Percentiles rank a stretch among this genome's conserved stretches.
These are phyloP conservation scores for Agrotis segetum DNA, from an alignment of 2,888 invertebrate species.

Conservation along the genomic window DNA sequence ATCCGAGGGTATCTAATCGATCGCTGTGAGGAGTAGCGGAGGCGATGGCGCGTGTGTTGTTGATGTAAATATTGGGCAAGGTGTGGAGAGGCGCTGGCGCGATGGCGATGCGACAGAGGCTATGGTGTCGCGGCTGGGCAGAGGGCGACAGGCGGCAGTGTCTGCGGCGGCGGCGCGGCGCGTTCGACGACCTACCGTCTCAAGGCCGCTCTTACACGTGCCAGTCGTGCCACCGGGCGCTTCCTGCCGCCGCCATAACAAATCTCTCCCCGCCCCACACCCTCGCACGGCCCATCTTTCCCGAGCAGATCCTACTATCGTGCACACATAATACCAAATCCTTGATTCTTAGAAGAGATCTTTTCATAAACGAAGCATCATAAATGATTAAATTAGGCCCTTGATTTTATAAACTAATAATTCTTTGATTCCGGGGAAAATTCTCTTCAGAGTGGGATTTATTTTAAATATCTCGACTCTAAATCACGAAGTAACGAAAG, in stretches of 20 bases:
- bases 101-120: slow-evolving; percentile 74
- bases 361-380: slow-evolving; percentile 45
- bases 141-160: slow-evolving; percentile 78
- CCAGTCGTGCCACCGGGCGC: slow-evolving; percentile 86
- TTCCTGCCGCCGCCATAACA: slow-evolving; percentile 89
- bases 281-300: slow-evolving; percentile 68
- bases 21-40: slow-evolving; percentile 24
- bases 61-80: slow-evolving; percentile 64
- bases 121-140: slow-evolving; percentile 75
- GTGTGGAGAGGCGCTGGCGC: slow-evolving; percentile 63
- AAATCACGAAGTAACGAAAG: background rate
- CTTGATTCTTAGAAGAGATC: slow-evolving; percentile 61
- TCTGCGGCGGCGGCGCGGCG: slow-evolving; percentile 78
- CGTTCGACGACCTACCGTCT: slow-evolving; percentile 88
- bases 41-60: slow-evolving; percentile 38
- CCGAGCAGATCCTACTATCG: slow-evolving; percentile 46
- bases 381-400: slow-evolving; percentile 29
- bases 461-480: background rate
- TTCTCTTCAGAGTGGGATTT: slow-evolving; percentile 11
- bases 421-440: slow-evolving; percentile 8
- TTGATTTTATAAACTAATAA: slow-evolving; percentile 9
- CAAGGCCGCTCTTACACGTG: slow-evolving; percentile 90
- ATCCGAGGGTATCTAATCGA: slow-evolving; percentile 23
- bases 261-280: slow-evolving; percentile 83
- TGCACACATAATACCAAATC: slow-evolving; percentile 63